Conservation (phyloP, 2,113 vertebrate species). For the Vicugna pacos region DNA sequence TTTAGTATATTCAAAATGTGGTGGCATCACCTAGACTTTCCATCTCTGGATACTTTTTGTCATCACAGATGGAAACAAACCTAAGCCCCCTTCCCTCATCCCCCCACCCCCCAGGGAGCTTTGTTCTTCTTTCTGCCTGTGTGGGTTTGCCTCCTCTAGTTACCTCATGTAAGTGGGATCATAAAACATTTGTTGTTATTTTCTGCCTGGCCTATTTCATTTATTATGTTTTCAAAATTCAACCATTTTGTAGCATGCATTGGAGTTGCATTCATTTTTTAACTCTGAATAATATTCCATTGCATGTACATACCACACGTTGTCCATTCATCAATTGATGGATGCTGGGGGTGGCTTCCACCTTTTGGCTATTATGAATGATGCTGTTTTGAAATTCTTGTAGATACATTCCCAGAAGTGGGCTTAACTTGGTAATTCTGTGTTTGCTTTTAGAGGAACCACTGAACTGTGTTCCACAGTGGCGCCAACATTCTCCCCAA, state of each 20-base stretch:
- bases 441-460: not conserved
- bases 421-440: not conserved
- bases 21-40: not conserved
- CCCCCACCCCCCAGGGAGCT: not conserved
- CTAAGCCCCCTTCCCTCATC: not conserved
- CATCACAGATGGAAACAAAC: not conserved
- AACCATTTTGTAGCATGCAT: not conserved
- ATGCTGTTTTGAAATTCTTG: not conserved
- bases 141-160: not conserved
- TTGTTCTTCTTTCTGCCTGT: not conserved
- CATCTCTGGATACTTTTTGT: not conserved
- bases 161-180: not conserved
- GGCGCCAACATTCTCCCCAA: not conserved
- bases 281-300: not conserved
- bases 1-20: no score
- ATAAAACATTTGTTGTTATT: not conserved
- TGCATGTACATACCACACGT: not conserved
- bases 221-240: conserved; percentile 25
- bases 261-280: not conserved
- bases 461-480: not conserved
- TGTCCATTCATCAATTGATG: not conserved
- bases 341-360: not conserved
- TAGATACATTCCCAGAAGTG: not conserved
- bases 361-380: not conserved
- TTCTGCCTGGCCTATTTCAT: not conserved